Conservation (phyloP, 2,888 invertebrate genomes). For the Dione juno region DNA sequence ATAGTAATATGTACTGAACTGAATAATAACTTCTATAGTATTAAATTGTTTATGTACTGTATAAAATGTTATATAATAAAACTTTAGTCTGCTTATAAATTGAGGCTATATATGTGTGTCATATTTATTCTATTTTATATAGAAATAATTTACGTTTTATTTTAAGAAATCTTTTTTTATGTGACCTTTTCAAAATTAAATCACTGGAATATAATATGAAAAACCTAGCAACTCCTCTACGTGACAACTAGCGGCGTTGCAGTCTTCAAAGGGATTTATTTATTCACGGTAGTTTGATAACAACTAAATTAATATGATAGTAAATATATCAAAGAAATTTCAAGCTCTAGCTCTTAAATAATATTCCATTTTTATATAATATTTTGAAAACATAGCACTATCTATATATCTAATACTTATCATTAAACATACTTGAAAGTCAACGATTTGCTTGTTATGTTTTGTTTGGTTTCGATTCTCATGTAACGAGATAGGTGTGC, state of each 20-base stretch:
- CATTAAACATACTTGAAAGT: no score
- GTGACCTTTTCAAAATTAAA: neutral
- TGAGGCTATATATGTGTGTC: no score
- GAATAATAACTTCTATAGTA: neutral
- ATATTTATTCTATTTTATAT: no score
- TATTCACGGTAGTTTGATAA: constrained; percentile 30
- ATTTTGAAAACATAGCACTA: no score
- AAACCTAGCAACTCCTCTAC: constrained; percentile 36
- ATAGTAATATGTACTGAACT: neutral
- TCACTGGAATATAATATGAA: constrained; percentile 31
- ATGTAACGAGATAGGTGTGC: no score
- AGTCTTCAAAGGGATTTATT: constrained; percentile 43
- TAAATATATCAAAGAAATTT: neutral
- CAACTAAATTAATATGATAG: constrained; percentile 32
- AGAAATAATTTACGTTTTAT: neutral
- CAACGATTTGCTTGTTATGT: no score
- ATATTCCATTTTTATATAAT: no score
- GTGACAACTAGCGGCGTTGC: constrained; percentile 39
- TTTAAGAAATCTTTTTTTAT: neutral
- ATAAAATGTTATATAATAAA: no score
- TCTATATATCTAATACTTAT: no score
- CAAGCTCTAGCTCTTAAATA: neutral
- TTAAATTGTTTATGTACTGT: neutral
- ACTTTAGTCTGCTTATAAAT: no score
- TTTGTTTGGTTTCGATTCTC: no score